These are phyloP conservation scores for Tarsius wallacei DNA, from an alignment of 2,797 vertebrate genomes.

Conservation along the genomic window DNA sequence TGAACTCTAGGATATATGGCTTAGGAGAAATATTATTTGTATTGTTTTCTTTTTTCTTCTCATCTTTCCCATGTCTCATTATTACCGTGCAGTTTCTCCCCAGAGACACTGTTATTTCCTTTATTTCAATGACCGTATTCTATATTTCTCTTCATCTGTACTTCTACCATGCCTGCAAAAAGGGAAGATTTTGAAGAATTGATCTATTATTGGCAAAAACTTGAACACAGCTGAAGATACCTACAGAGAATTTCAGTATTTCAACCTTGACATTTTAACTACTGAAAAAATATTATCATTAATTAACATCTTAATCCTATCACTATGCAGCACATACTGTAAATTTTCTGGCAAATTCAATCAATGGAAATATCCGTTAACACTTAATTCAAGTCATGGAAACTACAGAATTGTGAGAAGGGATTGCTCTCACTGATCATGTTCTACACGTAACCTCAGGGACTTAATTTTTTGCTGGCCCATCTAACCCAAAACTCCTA, in stretches of 20 bases:
- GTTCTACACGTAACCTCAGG: background rate
- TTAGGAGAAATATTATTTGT: background rate
- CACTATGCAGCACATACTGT: background rate
- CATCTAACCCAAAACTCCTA: background rate
- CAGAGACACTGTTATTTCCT: background rate
- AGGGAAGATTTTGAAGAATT: conserved; percentile 3
- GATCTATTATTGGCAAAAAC: background rate
- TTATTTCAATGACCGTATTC: background rate
- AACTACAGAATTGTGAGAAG: background rate
- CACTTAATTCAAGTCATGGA: background rate
- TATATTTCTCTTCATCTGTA: background rate
- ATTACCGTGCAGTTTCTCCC: background rate
- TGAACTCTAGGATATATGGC: background rate
- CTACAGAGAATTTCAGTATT: background rate
- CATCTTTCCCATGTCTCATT: background rate
- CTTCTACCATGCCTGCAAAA: background rate
- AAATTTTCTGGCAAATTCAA: conserved; percentile 25
- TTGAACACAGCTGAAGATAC: background rate
- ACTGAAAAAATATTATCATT: conserved; percentile 15
- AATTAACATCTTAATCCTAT: background rate
- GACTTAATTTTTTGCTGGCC: background rate
- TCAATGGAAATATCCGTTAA: background rate
- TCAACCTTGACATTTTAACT: conserved; percentile 36
- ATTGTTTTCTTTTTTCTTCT: background rate
- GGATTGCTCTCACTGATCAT: background rate